Evolutionary conservation across 2,113 vertebrate species (phyloP).

Genomic region (Eira barbara): DNA sequence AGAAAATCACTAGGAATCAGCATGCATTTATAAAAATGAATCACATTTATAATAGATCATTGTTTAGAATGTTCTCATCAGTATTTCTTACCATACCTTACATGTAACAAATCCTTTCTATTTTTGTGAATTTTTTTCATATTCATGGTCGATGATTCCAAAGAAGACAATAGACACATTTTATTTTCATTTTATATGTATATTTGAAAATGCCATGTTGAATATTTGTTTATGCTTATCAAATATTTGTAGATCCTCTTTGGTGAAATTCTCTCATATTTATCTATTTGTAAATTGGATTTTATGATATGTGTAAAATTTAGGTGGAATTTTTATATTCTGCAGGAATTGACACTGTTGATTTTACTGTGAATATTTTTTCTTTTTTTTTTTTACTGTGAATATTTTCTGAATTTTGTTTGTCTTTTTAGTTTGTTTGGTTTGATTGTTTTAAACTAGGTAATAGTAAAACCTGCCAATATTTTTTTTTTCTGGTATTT

Average conservation of each 20-base stretch:
- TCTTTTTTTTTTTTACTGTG: not conserved
- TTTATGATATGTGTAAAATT: not conserved
- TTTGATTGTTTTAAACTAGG: not conserved
- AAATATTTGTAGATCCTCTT: not conserved
- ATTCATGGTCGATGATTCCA: not conserved
- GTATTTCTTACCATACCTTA: not conserved
- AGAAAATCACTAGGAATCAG: not conserved
- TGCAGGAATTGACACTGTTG: not conserved
- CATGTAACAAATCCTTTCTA: not conserved
- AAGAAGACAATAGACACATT: not conserved
- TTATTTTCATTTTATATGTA: not conserved
- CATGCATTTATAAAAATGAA: not conserved
- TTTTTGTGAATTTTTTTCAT: not conserved
- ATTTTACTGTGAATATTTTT: not conserved
- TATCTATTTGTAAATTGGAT: not conserved
- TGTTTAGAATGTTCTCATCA: not conserved
- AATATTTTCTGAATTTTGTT: not conserved
- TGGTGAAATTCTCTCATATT: not conserved
- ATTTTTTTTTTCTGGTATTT: not conserved
- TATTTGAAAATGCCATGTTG: not conserved
- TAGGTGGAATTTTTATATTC: not conserved
- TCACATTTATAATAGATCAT: not conserved
- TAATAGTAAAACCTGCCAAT: not conserved
- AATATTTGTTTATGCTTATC: not conserved
- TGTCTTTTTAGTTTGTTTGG: not conserved